These are phyloP conservation scores for Trematocara marginatum DNA, from an alignment of 2,113 vertebrate species.

Conservation along the genomic window DNA sequence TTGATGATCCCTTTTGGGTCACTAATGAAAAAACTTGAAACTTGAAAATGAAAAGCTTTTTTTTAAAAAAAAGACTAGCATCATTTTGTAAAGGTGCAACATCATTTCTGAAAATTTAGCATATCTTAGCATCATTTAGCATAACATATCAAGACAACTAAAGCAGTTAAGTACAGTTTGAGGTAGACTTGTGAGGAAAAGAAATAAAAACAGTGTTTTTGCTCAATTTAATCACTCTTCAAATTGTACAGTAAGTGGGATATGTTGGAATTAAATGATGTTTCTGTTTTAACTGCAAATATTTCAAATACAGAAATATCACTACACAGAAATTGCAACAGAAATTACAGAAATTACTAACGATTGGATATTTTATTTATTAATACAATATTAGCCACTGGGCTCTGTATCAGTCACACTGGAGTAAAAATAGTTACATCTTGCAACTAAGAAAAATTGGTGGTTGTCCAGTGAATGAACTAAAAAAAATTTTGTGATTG, in stretches of 20 bases:
- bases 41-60: neutral
- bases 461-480: neutral
- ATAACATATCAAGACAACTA: neutral
- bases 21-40: neutral
- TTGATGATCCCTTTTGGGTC: neutral
- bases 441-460: neutral
- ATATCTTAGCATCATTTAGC: too few species aligned
- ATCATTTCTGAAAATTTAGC: neutral
- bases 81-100: neutral
- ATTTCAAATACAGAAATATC: neutral
- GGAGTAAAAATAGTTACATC: neutral
- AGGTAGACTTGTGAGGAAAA: neutral
- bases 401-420: neutral
- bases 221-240: neutral
- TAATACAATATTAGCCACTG: neutral
- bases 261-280: neutral
- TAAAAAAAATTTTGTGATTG: neutral
- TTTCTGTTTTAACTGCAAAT: neutral
- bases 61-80: too few species aligned
- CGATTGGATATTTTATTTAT: neutral
- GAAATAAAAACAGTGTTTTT: neutral
- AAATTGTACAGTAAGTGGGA: rapidly evolving
- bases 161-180: neutral
- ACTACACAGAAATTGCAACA: neutral
- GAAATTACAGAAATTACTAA: neutral